phyloP scores from a whole-genome alignment of 1,140 invertebrate species.

The Bursaphelenchus mucronatus region DNA sequence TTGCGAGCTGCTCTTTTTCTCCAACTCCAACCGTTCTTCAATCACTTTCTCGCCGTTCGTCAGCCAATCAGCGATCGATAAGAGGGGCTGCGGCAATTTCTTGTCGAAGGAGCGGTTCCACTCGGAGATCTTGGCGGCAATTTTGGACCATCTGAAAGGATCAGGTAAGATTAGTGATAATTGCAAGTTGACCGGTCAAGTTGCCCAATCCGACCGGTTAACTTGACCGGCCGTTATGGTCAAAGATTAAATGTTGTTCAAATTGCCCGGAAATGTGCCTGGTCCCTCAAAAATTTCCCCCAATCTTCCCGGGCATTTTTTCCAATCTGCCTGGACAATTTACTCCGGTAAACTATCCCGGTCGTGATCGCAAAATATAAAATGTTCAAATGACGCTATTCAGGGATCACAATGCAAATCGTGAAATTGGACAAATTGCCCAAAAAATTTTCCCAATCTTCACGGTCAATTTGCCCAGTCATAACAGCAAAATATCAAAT shows the following conservation, averaged over 20 bases:
- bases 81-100: conserved; percentile 27
- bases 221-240: not conserved
- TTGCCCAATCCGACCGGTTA: not conserved
- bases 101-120: conserved; percentile 23
- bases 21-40: conserved; percentile 15
- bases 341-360: too few relatives aligned
- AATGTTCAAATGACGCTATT: too few relatives aligned
- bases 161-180: not conserved
- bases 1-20: conserved; percentile 23
- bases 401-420: too few relatives aligned
- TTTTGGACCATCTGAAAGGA: conserved; percentile 33
- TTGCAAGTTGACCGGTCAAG: not conserved
- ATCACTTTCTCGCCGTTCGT: conserved; percentile 28
- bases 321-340: too few relatives aligned
- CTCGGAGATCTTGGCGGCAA: conserved; percentile 19
- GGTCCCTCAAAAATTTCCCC: too few relatives aligned
- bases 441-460: conserved; percentile 9
- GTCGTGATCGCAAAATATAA: too few relatives aligned
- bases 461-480: conserved; percentile 15
- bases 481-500: too few relatives aligned
- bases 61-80: conserved; percentile 33
- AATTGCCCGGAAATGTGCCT: not conserved
- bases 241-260: not conserved
- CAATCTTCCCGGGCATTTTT: too few relatives aligned
- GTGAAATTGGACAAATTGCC: not conserved